These are phyloP conservation scores for Sitodiplosis mosellana DNA, from an alignment of 1,140 invertebrate species.

Conservation along the genomic window DNA sequence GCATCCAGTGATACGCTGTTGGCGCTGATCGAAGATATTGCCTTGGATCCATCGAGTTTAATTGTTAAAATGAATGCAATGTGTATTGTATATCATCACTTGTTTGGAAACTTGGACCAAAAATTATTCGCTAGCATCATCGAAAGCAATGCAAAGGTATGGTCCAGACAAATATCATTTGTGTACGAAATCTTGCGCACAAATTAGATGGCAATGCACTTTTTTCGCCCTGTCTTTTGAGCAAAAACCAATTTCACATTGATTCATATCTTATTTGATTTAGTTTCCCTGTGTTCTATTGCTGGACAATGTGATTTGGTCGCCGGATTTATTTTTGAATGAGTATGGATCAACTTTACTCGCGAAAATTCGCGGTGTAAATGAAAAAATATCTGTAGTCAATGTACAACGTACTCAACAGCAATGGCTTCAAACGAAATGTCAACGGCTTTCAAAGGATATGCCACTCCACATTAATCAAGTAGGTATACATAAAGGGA, in stretches of 20 bases:
- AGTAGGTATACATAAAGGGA: constrained; percentile 16
- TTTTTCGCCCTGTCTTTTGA: constrained; percentile 5
- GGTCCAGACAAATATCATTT: too few species aligned
- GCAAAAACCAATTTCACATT: constrained; percentile 5
- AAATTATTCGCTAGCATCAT: constrained; percentile 24
- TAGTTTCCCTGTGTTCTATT: constrained; percentile 18
- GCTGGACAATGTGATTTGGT: constrained; percentile 58
- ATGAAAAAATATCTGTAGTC: constrained; percentile 28
- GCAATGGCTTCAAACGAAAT: constrained; percentile 35
- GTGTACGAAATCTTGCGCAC: too few species aligned
- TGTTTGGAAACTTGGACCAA: constrained; percentile 63
- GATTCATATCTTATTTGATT: not conserved
- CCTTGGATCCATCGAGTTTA: constrained; percentile 34
- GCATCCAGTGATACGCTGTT: too few species aligned
- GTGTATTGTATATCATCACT: constrained; percentile 47
- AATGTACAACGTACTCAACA: constrained; percentile 31
- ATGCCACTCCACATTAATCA: constrained; percentile 27
- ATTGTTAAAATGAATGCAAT: constrained; percentile 55
- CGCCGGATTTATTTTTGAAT: constrained; percentile 56
- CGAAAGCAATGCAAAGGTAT: constrained; percentile 34
- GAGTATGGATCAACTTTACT: constrained; percentile 36
- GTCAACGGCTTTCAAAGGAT: constrained; percentile 38
- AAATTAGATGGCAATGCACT: too few species aligned
- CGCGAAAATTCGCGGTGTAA: constrained; percentile 31
- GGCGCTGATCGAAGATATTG: constrained; percentile 27